These are phyloP conservation scores for Oceanodroma leucorhoa DNA, from an alignment of 2,797 vertebrate genomes.

Conservation along the genomic window DNA sequence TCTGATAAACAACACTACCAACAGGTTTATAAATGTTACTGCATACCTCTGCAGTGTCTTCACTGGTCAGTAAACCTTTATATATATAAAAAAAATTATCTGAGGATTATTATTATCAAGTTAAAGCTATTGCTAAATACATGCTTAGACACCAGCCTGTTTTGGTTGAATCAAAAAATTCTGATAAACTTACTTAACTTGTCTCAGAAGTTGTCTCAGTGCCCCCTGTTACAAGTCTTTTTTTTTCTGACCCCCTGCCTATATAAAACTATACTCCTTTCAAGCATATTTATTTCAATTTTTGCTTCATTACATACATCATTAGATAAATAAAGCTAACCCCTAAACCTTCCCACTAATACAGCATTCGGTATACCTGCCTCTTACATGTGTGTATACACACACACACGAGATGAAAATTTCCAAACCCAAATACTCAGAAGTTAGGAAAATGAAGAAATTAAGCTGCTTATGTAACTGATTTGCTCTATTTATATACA, in stretches of 20 bases:
- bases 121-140: background rate
- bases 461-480: background rate
- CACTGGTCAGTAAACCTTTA: background rate
- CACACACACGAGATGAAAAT: background rate
- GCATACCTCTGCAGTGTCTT: background rate
- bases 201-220: background rate
- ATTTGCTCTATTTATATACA: background rate
- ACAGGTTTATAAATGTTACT: background rate
- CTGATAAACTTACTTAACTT: background rate
- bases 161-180: background rate
- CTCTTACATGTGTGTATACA: background rate
- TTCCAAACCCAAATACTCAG: background rate
- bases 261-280: background rate
- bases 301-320: background rate
- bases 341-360: background rate
- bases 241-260: background rate
- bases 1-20: background rate
- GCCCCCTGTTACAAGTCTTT: background rate
- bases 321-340: background rate
- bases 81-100: background rate
- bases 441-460: background rate
- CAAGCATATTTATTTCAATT: background rate
- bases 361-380: background rate
- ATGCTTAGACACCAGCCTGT: background rate
- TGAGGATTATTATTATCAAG: background rate